These are phyloP conservation scores for Lethenteron camtschaticum DNA, from an alignment of 2,113 vertebrate genomes.

Conservation along the genomic window DNA sequence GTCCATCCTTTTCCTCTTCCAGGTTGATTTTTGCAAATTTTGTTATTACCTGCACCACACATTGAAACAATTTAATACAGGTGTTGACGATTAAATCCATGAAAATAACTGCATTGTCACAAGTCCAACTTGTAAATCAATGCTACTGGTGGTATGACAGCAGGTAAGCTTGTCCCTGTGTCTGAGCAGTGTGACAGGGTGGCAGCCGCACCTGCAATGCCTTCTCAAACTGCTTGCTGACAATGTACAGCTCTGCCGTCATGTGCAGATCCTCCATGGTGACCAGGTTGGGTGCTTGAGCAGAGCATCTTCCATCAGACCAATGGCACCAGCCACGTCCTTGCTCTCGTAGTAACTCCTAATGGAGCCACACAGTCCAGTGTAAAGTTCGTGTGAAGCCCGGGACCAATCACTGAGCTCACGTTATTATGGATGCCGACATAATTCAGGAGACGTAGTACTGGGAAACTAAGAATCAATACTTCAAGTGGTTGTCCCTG, in stretches of 20 bases:
- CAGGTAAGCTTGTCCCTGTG: no score
- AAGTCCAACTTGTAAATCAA: no score
- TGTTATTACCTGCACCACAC: no score
- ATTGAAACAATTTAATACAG: no score
- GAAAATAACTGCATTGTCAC: no score
- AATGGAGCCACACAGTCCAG: slow-evolving; percentile 7
- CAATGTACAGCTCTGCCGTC: slow-evolving; percentile 65
- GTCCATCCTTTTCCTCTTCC: no score
- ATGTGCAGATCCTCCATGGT: slow-evolving; percentile 73
- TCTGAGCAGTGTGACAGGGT: no score
- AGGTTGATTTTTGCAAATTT: no score
- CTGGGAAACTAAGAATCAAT: not conserved
- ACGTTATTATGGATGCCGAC: not conserved
- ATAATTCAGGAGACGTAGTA: not conserved
- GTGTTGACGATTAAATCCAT: no score
- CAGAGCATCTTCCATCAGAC: slow-evolving; percentile 64
- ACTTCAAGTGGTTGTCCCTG: not conserved
- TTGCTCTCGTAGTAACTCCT: slow-evolving; percentile 87
- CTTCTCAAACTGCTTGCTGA: slow-evolving; percentile 53
- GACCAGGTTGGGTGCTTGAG: slow-evolving; percentile 49
- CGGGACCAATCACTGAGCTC: not conserved
- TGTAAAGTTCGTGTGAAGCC: not conserved
- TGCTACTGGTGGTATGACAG: no score
- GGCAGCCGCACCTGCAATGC: slow-evolving; percentile 38
- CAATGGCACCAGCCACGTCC: slow-evolving; percentile 53